Evolutionary conservation across 2,113 vertebrate genomes (phyloP), one percentile per base, ranked within the genome.

Genomic region (Alligator mississippiensis): DNA sequence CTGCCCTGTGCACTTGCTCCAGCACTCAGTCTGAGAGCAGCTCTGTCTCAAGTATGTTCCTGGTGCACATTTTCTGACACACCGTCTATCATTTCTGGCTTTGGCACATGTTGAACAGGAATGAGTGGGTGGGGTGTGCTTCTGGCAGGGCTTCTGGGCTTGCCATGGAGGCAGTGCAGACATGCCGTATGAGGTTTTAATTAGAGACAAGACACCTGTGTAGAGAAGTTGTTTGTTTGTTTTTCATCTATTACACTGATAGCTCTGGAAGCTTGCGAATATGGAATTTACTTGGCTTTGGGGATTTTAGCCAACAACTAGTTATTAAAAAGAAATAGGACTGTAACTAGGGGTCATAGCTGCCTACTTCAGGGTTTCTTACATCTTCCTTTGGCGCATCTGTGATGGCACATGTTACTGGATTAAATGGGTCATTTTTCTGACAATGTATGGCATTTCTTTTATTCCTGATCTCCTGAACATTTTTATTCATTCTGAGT

Each of bases 401-500:
- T 95, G 34, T 86, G 19, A 38, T 88, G 30, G 47, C 34, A 72
- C 19, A 10, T 28, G n/a, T 62, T 5, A 55, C 3, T 9, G 9
- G 59, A 63, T 28, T 47, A 25, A 84, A 30, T 11, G n/a, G 3
- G 6, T 6, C 28, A 28, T 77, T 77, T 1, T 34, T 79, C 3
- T 89, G 78, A 90, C 28, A 27, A 38, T 77, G 0, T n/a, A 13
- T n/a, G 80, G 87, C 28, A 16, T 81, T 89, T 85, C 59, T 21
- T 80, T 87, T 93, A 47, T 27, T 85, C 55, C 24, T 93, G 22
- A 27, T 72, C 4, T 85, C 62, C 72, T 63, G n/a, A 57, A 30
- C 78, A 83, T 92, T 47, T 91, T 83, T 94, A 4, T 76, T 83
- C 4, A 2, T 86, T 95, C 94, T 95, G 85, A 27, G 22, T 64